Conservation (phyloP, 2,888 invertebrate genomes). For the Andricus curvator region DNA sequence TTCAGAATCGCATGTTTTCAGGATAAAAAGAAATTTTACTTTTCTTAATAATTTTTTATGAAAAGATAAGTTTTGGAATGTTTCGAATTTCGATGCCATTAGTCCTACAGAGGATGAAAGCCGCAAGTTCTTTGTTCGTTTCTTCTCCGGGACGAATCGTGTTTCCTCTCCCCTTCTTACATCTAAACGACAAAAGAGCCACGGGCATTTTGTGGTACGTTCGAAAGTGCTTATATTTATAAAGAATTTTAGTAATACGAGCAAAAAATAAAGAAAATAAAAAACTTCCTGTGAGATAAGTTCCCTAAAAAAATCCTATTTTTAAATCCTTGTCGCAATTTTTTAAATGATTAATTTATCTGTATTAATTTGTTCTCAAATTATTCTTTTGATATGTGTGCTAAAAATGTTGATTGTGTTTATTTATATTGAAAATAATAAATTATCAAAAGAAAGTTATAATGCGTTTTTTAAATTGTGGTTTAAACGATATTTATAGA, state of each 20-base stretch:
- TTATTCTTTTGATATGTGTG: no score
- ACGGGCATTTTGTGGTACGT: slow-evolving; percentile 15
- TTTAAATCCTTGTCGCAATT: not conserved
- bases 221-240: slow-evolving; percentile 12
- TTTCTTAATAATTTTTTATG: no score
- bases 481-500: no score
- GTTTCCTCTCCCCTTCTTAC: slow-evolving; percentile 41
- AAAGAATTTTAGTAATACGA: not conserved
- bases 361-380: no score
- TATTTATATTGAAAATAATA: no score
- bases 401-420: no score
- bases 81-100: not conserved
- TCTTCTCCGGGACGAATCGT: slow-evolving; percentile 45
- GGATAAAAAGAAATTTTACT: no score
- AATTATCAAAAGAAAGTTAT: no score
- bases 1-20: no score
- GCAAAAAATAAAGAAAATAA: not conserved
- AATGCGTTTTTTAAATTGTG: no score
- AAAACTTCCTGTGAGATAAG: not conserved
- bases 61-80: no score
- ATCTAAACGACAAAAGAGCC: slow-evolving; percentile 29
- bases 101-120: slow-evolving; percentile 23
- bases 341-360: not conserved
- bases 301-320: not conserved
- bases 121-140: slow-evolving; percentile 44